Base-by-base conservation (phyloP, 2,888 invertebrate genomes). In the Lycocerus yunnanus region DNA sequence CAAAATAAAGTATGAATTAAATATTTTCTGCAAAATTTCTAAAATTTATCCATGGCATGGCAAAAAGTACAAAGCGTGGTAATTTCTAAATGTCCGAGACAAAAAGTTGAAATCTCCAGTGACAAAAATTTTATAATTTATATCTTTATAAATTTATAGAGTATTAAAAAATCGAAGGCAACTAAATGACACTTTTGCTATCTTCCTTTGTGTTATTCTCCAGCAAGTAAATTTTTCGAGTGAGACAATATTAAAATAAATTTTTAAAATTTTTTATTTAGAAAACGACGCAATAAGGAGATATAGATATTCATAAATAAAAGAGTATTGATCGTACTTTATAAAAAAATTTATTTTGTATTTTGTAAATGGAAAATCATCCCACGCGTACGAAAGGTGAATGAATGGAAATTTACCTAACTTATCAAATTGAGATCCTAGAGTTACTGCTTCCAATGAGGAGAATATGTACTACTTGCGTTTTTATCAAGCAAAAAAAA, bases 151-250 rank as follows among this genome's bases (percentile, higher is more conserved):
- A 70, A 70, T 70, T 70, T 58, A 13, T 9, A 15, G 16, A 63
- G 27, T 15, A 11, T 24, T 65, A 70, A 65, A 65, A 70, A 65
- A 70, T 70, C 65, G 69, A 70, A 61, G 58, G 43, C 69, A 65
- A 70, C 63, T 65, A 65, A 27, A 20, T 58, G 63, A 63, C 43
- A 65, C 18, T 58, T 65, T 70, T 70, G 13, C 15, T 15, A 61
- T 58, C 58, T 61, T 15, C 66, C 66, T 43, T 43, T 65, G 58
- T 66, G 24, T 66, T 58, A n/a, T 5, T 13, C 18, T 58, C n/a
- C n/a, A 66, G n/a, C 66, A 71, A 66, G 66, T 66, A 66, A 71
- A 71, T 71, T 59, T 66, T 71, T 24, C 66, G 59, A 71, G 59
- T 16, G 66, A 16, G 13, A 15, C 18, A 14, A 24, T 18, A 18